phyloP scores from a whole-genome alignment of 1,140 invertebrate species.

The Anastatus disparis region DNA sequence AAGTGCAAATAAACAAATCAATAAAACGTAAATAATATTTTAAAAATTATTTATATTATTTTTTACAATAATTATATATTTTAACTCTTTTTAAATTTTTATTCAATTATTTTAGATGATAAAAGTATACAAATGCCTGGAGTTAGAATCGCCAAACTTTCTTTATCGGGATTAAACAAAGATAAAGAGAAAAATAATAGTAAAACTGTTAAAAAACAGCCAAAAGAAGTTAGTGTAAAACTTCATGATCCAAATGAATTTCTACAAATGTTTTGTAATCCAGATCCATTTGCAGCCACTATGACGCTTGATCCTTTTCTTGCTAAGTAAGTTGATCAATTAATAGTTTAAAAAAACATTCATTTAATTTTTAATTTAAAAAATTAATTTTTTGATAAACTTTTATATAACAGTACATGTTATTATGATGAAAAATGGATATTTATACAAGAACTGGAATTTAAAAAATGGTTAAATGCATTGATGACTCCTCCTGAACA shows the following conservation, averaged over 20 bases:
- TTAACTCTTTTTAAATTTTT: neutral
- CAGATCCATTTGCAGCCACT: constrained; percentile 72
- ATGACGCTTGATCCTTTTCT: constrained; percentile 76
- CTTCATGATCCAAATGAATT: constrained; percentile 53
- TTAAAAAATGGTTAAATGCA: constrained; percentile 89
- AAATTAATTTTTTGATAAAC: neutral
- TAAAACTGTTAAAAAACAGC: constrained; percentile 18
- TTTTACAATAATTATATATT: neutral
- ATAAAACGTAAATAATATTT: constrained; percentile 25
- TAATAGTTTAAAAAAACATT: neutral
- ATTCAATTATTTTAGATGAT: neutral
- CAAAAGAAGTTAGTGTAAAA: constrained; percentile 45
- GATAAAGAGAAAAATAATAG: constrained; percentile 27
- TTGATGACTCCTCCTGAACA: constrained; percentile 80
- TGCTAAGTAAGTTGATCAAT: constrained; percentile 46
- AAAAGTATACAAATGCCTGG: constrained; percentile 44
- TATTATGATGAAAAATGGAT: constrained; percentile 85
- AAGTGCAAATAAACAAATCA: constrained; percentile 47
- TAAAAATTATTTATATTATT: neutral
- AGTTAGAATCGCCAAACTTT: constrained; percentile 53
- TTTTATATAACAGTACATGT: constrained; percentile 63
- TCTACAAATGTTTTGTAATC: constrained; percentile 60
- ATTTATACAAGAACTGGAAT: constrained; percentile 81
- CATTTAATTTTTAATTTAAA: neutral
- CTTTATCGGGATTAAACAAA: constrained; percentile 42